Base-by-base conservation (phyloP, 2,797 vertebrate species). In the Arnoldichthys spilopterus region DNA sequence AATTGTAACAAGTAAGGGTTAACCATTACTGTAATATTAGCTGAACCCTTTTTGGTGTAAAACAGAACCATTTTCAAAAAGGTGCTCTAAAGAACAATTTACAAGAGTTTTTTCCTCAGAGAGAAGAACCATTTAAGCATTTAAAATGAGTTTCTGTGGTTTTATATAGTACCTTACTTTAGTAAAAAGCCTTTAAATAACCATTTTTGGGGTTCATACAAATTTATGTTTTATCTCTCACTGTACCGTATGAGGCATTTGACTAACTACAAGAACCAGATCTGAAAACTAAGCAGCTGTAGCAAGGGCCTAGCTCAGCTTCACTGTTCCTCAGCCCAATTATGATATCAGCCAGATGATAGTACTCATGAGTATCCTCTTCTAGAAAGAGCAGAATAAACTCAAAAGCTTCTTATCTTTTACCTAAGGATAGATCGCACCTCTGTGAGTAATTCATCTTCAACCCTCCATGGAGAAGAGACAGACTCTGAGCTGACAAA, bases 381-480 rank as follows among this genome's bases (percentile, higher is more conserved):
- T 79, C 70, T 69, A 73, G 53, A 58, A 85, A 70, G 73, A 80
- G 66, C 61, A 82, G 71, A 82, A 75, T 49, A 69, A 79, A 70
- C 75, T 82, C 66, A 51, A 80, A 85, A 80, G 81, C 80, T 53
- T 64, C 77, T 82, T 83, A 84, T 84, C 83, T 79, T 84, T 81
- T 77, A 83, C 79, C 73, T 84, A 81, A 84, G 83, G 76, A 77
- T 72, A 71, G 79, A 83, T 81, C 72, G 66, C 74, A 79, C 80
- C 74, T 77, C 75, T 34, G 74, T 49, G 59, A 75, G 83, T 79
- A 83, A 85, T 85, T 85, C 74, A 82, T 88, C 83, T 83, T 74
- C 82, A 86, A 85, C 34, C 84, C 79, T 85, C 81, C 81, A 86
- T 83, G 86, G 87, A 89, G 82, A 84, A 83, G 86, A 82, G 83